Evolutionary conservation across 2,113 vertebrate genomes (phyloP), one percentile per base, ranked within the genome.

Genomic region (Uria aalge): DNA sequence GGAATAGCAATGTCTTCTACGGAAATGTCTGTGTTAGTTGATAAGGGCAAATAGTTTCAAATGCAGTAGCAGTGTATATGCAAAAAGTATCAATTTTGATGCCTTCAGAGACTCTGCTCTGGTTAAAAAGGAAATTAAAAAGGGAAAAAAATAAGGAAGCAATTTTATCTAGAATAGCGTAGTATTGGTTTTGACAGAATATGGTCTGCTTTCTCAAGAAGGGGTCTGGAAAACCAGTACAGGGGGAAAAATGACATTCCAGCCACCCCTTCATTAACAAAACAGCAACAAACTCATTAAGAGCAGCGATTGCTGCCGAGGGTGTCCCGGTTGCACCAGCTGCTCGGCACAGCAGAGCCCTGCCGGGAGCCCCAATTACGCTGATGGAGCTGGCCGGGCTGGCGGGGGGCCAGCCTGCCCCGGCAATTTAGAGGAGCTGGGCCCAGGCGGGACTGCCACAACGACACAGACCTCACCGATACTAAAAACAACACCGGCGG

Each of bases 401-500:
- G 2, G 67, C 3, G 3, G 91, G 63, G 48, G 24, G 16, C 38
- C 96, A 79, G 59, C 48, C 85, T 72, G 68, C 48, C 80, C 68
- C 7, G 0, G 66, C 63, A 40, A 10, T 72, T 60, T 5, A 26
- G 68, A 52, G 53, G 36, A 68, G 22, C 85, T 17, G 32, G 36
- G 41, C 47, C 52, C 79, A n/a, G 5, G 63, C 0, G 8, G 59
- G 84, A 36, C 67, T 89, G 84, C 69, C 67, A 80, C 57, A 36
- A 2, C 38, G 92, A 87, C 76, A 85, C 64, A 95, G 75, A 79
- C 26, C 15, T 57, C 64, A 22, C 15, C 15, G 36, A 5, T 18
- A 34, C 1, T 9, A 22, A 27, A 53, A 40, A 20, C 32, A 50
- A 7, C 36, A 2, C 40, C 0, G 34, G 21, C 2, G 0, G 2